Conservation (phyloP, 2,888 invertebrate species). For the Quadriops clusia region DNA sequence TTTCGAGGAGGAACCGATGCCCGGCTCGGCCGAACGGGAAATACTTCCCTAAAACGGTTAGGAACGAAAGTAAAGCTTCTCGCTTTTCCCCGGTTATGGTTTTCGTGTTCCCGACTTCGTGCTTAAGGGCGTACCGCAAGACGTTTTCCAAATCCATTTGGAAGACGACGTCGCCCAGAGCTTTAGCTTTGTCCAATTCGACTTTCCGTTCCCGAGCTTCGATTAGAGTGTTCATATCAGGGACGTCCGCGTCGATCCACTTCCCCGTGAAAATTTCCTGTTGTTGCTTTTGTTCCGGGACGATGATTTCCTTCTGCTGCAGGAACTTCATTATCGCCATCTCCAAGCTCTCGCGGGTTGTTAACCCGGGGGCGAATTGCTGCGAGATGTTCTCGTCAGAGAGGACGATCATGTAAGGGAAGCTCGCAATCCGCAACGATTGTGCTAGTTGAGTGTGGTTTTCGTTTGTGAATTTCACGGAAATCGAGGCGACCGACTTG, state of each 20-base stretch:
- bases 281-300: constrained; percentile 16
- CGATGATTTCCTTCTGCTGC: constrained; percentile 28
- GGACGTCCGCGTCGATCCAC: constrained; percentile 35
- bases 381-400: constrained; percentile 27
- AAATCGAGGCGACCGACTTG: constrained; percentile 43
- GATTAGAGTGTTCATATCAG: constrained; percentile 23
- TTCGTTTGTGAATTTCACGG: constrained; percentile 45
- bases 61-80: constrained; percentile 59
- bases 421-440: constrained; percentile 37
- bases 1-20: constrained; percentile 48
- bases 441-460: constrained; percentile 44
- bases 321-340: constrained; percentile 44
- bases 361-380: constrained; percentile 13
- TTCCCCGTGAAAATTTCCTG: constrained; percentile 25
- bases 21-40: constrained; percentile 69
- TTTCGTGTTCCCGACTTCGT: constrained; percentile 67
- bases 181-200: constrained; percentile 29
- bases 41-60: constrained; percentile 58
- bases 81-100: constrained; percentile 59
- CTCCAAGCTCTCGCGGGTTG: constrained; percentile 31
- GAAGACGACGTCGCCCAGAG: constrained; percentile 52
- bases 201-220: constrained; percentile 25
- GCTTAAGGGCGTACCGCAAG: constrained; percentile 66
- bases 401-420: constrained; percentile 46
- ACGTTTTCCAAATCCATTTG: constrained; percentile 83